Percentiles rank a stretch among this genome's conserved stretches.
Conservation (phyloP, 2,888 invertebrate genomes). For the Limnephilus lunatus region DNA sequence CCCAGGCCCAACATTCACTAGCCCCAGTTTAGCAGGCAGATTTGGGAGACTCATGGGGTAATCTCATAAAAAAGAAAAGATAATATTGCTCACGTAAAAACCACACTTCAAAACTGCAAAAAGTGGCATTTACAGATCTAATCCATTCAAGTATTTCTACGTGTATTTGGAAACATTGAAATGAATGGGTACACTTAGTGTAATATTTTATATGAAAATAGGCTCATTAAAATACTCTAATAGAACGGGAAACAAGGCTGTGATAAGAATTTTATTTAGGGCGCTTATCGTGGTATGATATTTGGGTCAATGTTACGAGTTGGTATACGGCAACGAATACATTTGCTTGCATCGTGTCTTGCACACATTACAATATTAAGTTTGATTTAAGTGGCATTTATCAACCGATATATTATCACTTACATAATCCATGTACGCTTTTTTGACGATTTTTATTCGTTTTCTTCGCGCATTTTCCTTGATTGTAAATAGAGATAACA, state of each 20-base stretch:
- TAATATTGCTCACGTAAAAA: not conserved
- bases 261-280: slow-evolving; percentile 26
- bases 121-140: not conserved
- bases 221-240: not conserved
- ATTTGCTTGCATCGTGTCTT: not conserved
- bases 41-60: too few species aligned
- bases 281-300: slow-evolving; percentile 22
- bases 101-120: not conserved
- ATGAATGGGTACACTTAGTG: not conserved
- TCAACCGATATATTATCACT: not conserved
- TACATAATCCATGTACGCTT: not conserved
- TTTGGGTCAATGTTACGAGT: slow-evolving; percentile 49
- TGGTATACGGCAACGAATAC: not conserved
- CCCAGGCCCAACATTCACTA: too few species aligned
- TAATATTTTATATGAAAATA: not conserved
- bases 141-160: not conserved
- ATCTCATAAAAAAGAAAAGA: too few species aligned
- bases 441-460: not conserved
- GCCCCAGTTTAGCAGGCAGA: too few species aligned
- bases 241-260: slow-evolving; percentile 11
- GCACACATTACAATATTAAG: not conserved
- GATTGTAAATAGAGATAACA: not conserved
- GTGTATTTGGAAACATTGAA: not conserved
- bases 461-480: not conserved
- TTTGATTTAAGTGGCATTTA: not conserved